phyloP scores from a whole-genome alignment of 2,888 invertebrate species.

The Rhyacophila evoluta region DNA sequence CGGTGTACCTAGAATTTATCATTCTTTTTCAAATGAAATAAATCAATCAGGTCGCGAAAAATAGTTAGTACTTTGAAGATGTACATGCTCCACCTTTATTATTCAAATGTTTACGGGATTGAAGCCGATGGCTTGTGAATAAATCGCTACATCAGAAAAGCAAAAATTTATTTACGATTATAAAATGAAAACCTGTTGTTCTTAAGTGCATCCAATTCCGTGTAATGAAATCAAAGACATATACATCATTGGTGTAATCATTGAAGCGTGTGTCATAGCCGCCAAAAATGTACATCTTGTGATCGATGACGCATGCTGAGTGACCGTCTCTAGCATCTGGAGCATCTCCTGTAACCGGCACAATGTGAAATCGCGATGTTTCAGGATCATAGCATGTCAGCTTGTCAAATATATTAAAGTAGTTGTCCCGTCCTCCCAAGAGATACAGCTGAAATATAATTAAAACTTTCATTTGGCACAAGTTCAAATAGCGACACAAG shows the following conservation, averaged over 20 bases:
- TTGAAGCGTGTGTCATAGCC: constrained; percentile 90
- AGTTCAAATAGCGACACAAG: no score
- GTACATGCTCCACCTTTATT: no score
- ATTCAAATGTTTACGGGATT: no score
- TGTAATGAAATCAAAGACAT: constrained; percentile 78
- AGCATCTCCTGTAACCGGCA: constrained; percentile 74
- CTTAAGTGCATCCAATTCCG: constrained; percentile 78
- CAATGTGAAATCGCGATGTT: constrained; percentile 76
- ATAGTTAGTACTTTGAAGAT: no score
- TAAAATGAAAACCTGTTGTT: constrained; percentile 69
- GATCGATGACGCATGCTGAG: constrained; percentile 83
- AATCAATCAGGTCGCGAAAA: no score
- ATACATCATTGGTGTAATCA: constrained; percentile 84
- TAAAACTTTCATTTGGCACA: no score
- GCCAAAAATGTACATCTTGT: constrained; percentile 90
- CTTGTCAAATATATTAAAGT: constrained; percentile 77
- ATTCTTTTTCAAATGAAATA: no score
- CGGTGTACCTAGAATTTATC: no score
- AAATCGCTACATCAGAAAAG: no score
- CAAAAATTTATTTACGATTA: no score
- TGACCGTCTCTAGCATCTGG: constrained; percentile 93
- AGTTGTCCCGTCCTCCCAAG: constrained; percentile 95
- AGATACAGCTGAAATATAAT: constrained; percentile 80
- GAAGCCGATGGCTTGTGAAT: no score
- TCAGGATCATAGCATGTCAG: constrained; percentile 86